Evolutionary conservation across 2,888 invertebrate genomes (phyloP).

Genomic region (Drosophila recens): DNA sequence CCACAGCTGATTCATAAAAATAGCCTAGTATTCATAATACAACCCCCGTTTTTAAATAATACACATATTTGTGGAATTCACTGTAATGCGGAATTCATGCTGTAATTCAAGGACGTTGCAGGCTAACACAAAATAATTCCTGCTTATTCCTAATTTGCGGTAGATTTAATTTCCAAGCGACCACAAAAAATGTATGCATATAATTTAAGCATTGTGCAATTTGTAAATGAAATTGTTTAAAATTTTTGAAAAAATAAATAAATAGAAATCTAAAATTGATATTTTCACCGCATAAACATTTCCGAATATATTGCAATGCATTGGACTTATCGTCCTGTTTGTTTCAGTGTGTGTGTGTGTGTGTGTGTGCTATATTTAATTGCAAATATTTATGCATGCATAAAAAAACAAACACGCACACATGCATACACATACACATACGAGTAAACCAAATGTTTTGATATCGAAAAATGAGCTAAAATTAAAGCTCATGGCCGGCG

Average conservation of each 20-base stretch:
- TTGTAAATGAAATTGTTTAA: not conserved
- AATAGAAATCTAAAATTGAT: not conserved
- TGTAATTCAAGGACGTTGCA: not conserved
- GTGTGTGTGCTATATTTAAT: conserved; percentile 70
- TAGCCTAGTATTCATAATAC: not conserved
- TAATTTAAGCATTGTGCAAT: not conserved
- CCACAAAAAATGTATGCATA: not conserved
- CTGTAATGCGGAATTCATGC: not conserved
- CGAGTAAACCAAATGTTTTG: conserved; percentile 68
- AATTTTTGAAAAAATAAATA: not conserved
- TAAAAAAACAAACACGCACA: conserved; percentile 58
- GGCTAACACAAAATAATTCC: no score
- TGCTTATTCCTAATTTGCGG: not conserved
- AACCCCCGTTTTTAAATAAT: not conserved
- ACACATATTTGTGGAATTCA: not conserved
- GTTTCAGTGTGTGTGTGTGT: conserved; percentile 17
- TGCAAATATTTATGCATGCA: conserved; percentile 69
- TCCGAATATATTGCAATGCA: conserved; percentile 6
- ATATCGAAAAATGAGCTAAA: conserved; percentile 78
- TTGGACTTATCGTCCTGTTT: conserved; percentile 28
- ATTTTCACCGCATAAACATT: conserved; percentile 9
- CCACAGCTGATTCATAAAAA: not conserved
- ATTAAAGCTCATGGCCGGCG: conserved; percentile 73
- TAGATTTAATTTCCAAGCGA: conserved; percentile 2
- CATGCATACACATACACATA: conserved; percentile 5